A percentile compares a stretch with the other conserved stretches of the same genome.
Evolutionary conservation across 2,113 vertebrate genomes (phyloP).

Genomic region (Pomatorhinus ruficollis): DNA sequence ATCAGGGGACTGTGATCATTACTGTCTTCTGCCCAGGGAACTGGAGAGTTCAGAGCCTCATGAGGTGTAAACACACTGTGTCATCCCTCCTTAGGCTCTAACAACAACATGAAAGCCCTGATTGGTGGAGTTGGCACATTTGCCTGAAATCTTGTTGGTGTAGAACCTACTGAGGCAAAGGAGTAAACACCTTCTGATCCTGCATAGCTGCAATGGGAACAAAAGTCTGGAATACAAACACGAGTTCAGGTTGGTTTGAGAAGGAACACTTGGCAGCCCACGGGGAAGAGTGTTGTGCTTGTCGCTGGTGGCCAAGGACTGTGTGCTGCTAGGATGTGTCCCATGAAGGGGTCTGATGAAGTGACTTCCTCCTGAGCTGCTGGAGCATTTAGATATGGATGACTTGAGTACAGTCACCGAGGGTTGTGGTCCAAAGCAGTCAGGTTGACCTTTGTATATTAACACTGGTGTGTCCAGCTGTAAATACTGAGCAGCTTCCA

Average conservation of each 20-base stretch:
- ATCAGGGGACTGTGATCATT: not conserved
- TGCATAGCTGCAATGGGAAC: not conserved
- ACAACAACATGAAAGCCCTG: constrained; percentile 30
- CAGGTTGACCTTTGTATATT: not conserved
- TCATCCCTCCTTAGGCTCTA: constrained; percentile 49
- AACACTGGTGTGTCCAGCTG: not conserved
- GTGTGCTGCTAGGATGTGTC: not conserved
- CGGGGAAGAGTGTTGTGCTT: not conserved
- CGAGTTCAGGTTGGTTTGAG: not conserved
- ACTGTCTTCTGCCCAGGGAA: not conserved
- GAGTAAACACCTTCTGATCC: constrained; percentile 49
- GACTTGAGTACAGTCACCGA: not conserved
- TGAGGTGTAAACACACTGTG: constrained; percentile 46
- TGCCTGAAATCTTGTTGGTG: not conserved
- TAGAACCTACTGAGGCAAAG: not conserved
- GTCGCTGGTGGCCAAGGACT: not conserved
- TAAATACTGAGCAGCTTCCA: not conserved
- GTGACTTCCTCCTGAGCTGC: not conserved
- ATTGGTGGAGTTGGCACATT: constrained; percentile 6
- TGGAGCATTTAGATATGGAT: not conserved
- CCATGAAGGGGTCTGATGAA: not conserved
- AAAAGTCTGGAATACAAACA: not conserved
- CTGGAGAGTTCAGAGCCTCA: not conserved
- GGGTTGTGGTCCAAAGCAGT: not conserved
- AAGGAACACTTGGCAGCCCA: not conserved